A percentile compares a stretch with the other conserved stretches of the same genome.
These are phyloP conservation scores for Kryptopterus vitreolus DNA, from an alignment of 2,797 vertebrate species.

Conservation along the genomic window DNA sequence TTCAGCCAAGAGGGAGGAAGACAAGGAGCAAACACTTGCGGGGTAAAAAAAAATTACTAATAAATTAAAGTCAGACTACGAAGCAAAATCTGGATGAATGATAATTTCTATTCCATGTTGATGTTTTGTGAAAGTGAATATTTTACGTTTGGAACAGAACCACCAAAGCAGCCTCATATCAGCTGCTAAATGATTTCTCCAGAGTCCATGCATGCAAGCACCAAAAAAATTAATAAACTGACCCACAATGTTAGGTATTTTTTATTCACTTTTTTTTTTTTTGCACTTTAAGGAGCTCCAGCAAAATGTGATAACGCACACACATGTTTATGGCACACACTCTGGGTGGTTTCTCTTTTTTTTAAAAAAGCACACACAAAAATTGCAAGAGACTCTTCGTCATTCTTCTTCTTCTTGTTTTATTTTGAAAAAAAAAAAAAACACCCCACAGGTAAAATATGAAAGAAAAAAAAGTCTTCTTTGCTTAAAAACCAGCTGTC, in stretches of 20 bases:
- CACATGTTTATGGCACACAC: background rate
- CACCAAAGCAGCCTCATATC: background rate
- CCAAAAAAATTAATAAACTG: conserved; percentile 13
- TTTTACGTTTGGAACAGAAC: background rate
- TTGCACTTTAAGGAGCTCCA: conserved; percentile 7
- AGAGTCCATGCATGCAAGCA: background rate
- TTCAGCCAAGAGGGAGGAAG: conserved; percentile 71
- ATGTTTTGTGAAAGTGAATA: conserved; percentile 13
- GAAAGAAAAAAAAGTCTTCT: conserved; percentile 73
- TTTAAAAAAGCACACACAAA: background rate
- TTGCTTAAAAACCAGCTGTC: conserved; percentile 84
- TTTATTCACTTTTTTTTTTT: conserved; percentile 14
- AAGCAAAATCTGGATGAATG: conserved; percentile 35
- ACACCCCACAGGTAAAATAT: conserved; percentile 82
- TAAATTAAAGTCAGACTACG: conserved; percentile 54
- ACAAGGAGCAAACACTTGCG: conserved; percentile 60
- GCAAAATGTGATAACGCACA: conserved; percentile 2
- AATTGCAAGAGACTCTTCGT: background rate
- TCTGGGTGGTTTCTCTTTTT: background rate
- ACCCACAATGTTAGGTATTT: background rate
- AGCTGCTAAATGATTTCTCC: conserved; percentile 1
- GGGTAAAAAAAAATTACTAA: conserved; percentile 68
- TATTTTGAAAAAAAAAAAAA: conserved; percentile 74
- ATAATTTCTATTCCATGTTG: conserved; percentile 26
- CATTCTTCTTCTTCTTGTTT: conserved; percentile 75